These are phyloP conservation scores for Aurelia coerulea DNA, from an alignment of 30 jellyfish, hydroid and myxozoan genomes.

Conservation along the genomic window DNA sequence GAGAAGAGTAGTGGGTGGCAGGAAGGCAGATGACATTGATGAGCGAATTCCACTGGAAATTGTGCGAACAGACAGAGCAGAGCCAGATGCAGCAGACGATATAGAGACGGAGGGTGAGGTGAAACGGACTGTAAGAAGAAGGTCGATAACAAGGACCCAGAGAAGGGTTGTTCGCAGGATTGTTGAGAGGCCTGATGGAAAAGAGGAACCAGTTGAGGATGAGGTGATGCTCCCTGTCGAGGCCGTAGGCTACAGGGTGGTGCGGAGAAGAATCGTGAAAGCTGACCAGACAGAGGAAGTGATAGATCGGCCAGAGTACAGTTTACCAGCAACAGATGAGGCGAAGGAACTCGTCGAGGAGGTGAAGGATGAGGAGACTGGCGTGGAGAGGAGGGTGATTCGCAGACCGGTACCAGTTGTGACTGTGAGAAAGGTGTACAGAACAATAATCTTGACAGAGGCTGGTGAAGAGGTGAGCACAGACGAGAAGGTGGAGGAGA, in stretches of 20 bases:
- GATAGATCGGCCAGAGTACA: constrained; percentile 62
- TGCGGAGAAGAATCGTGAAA: constrained; percentile 43
- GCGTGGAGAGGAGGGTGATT: constrained; percentile 69
- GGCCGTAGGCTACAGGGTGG: constrained; percentile 46
- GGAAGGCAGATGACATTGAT: constrained; percentile 26
- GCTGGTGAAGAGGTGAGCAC: constrained; percentile 38
- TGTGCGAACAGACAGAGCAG: constrained; percentile 75
- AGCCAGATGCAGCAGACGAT: constrained; percentile 60
- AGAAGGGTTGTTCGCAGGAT: constrained; percentile 74
- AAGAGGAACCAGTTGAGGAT: constrained; percentile 41
- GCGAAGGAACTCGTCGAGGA: constrained; percentile 60
- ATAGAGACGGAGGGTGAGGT: constrained; percentile 68
- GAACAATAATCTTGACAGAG: constrained; percentile 57
- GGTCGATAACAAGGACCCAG: constrained; percentile 72
- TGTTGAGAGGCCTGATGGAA: constrained; percentile 40
- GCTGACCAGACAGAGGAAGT: constrained; percentile 46
- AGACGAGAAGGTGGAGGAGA: constrained; percentile 52
- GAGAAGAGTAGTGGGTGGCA: constrained; percentile 65
- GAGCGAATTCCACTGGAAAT: constrained; percentile 64
- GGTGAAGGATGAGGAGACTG: constrained; percentile 43
- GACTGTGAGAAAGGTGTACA: constrained; percentile 83
- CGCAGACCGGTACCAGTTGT: constrained; percentile 86
- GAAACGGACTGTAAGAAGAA: constrained; percentile 73
- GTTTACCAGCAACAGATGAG: constrained; percentile 62
- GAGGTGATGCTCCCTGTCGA: constrained; percentile 56